Evolutionary conservation across 2,797 vertebrate species (phyloP), one percentile per base, ranked within the genome.

Genomic region (Pitangus sulphuratus): DNA sequence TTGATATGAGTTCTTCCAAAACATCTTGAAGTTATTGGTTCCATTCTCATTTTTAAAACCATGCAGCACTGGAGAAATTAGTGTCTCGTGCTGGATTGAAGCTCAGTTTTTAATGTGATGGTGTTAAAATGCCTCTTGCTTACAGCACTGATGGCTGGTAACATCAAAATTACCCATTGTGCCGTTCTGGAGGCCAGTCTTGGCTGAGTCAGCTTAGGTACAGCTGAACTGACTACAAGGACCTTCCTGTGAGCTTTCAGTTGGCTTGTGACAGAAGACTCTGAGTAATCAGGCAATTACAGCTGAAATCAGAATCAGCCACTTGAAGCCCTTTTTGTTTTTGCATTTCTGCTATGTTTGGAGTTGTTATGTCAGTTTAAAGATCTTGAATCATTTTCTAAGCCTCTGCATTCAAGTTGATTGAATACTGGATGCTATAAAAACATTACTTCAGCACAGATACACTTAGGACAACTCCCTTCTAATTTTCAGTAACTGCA

Each of bases 381-480:
- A 95, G 77, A 93, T 93, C 82, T 89, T 96, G 92, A 97, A 95
- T 95, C 42, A 92, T 94, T 94, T 94, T 95, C 90, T 96, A 75
- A 97, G 89, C 84, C 82, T 50, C 65, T 71, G 79, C 84, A 71
- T 96, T 96, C 76, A 88, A 89, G 78, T 60, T 95, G 93, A 92
- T 93, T 96, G 93, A 97, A 93, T 84, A 92, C 78, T 94, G 50
- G 90, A 88, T 83, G 65, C 92, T 96, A 9, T 92, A 47, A 90
- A 95, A 96, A 96, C 95, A 92, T 96, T 97, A 96, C 95, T 97
- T 97, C 95, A 96, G 87, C 91, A 80, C 61, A 92, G 93, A 95
- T 92, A 93, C 35, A 39, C 90, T 96, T 84, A 84, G 81, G 81
- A 78, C 87, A 96, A 89, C 89, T 95, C 82, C 90, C 58, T 92